Evolutionary conservation across 2,888 invertebrate species (phyloP).

Genomic region (Pterobdella sp.): DNA sequence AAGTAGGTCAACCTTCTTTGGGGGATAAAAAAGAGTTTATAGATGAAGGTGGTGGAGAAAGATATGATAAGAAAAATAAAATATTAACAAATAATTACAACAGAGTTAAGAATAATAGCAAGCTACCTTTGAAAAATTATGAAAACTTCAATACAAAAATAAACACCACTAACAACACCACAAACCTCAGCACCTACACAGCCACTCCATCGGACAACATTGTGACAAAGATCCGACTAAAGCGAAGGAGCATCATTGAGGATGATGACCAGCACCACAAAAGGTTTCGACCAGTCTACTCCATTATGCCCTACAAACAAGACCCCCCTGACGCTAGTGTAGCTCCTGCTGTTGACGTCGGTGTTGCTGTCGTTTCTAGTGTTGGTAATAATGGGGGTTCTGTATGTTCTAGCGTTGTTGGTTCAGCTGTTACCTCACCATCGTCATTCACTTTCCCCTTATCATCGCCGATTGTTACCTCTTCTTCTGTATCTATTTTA

Average conservation of each 20-base stretch:
- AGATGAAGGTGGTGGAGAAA: neutral
- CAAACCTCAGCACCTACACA: neutral
- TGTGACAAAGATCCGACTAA: neutral
- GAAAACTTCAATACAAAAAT: neutral
- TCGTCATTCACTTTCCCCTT: slow-evolving; percentile 2
- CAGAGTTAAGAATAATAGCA: neutral
- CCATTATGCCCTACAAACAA: slow-evolving; percentile 2
- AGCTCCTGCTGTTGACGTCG: neutral
- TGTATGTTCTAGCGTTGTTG: neutral
- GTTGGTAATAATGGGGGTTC: no score
- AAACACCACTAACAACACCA: neutral
- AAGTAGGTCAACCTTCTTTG: neutral
- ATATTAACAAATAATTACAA: neutral
- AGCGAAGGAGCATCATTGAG: neutral
- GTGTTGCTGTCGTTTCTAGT: no score
- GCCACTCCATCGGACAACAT: no score
- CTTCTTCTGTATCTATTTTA: slow-evolving; percentile 14
- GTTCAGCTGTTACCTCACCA: neutral
- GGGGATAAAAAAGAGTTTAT: neutral
- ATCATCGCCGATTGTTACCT: neutral
- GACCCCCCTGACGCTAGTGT: neutral
- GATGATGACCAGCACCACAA: slow-evolving; percentile 1
- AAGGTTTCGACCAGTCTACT: neutral
- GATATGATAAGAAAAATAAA: neutral
- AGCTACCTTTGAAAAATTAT: neutral